Evolutionary conservation across 2,797 vertebrate species (phyloP), one percentile per base, ranked within the genome.

Genomic region (Megalops cyprinoides): DNA sequence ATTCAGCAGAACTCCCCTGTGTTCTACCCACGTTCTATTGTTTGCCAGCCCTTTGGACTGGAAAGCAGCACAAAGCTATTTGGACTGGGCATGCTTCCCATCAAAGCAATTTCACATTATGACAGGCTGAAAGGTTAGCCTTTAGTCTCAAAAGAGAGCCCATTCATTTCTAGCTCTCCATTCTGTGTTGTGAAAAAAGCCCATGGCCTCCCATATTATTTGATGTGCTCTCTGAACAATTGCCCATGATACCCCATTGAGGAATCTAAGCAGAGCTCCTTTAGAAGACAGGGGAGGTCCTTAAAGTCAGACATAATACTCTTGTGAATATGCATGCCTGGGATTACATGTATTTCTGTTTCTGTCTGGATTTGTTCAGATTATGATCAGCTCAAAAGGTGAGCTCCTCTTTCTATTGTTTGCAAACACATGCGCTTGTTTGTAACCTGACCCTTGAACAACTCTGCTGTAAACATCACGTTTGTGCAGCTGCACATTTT

Each of bases 21-120:
- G 58, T 67, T 49, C 77, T 49, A 49, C 65, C 56, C 78, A 83
- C 83, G 83, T 86, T 20, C 42, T 34, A 49, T 74, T 83, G 71
- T 82, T 53, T 60, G 55, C 78, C 37, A 25, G 86, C 83, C 65
- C 67, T 78, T 78, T 81, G 74, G 56, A 86, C 80, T 86, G 84
- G 87, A 82, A 82, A 85, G 84, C 87, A 83, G 87, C 87, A 88
- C 88, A 80, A 84, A 81, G 23, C 85, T 85, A 85, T 86, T 86
- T 84, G 87, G 87, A 88, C 87, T 87, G 87, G 86, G 87, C 89
- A 88, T 90, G 87, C 89, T 87, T 85, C 85, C 84, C 51, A 83
- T 90, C 89, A 88, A 86, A 88, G 86, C 88, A 86, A 86, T 90
- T 85, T 88, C 85, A 86, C 90, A 91, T 91, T 89, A 89, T 92